These are phyloP conservation scores for Agonopterix subpropinquella DNA, from an alignment of 2,888 invertebrate genomes.

Conservation along the genomic window DNA sequence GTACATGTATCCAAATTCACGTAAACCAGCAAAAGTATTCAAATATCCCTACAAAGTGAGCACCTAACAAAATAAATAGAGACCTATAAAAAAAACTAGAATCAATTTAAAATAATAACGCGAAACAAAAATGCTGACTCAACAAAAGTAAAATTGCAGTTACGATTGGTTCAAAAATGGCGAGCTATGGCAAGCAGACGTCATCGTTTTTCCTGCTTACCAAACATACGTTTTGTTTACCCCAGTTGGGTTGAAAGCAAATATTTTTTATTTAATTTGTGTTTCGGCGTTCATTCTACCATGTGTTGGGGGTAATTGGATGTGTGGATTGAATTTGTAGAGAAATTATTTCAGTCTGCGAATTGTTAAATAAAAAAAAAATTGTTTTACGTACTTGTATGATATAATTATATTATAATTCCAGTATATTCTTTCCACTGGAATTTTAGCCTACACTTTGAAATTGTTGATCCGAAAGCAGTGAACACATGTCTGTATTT, in stretches of 20 bases:
- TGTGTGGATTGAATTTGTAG: not conserved
- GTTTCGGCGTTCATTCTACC: not conserved
- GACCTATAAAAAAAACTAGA: not conserved
- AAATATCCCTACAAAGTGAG: no score
- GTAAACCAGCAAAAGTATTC: no score
- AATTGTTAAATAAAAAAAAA: no score
- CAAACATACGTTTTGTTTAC: slow-evolving; percentile 40
- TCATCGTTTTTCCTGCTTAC: slow-evolving; percentile 50
- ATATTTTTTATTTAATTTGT: slow-evolving; percentile 21
- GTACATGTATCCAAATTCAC: no score
- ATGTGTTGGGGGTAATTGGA: slow-evolving; percentile 7
- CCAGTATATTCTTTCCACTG: no score
- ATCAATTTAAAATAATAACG: not conserved
- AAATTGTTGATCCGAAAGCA: no score
- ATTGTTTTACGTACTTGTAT: no score
- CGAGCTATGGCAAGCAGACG: slow-evolving; percentile 19
- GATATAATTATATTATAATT: no score
- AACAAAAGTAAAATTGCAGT: slow-evolving; percentile 45
- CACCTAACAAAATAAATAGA: no score
- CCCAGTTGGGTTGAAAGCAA: slow-evolving; percentile 14
- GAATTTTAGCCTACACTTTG: no score
- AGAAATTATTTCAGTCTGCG: not conserved
- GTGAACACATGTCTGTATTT: no score
- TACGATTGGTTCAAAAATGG: slow-evolving; percentile 57
- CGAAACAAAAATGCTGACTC: slow-evolving; percentile 10